Conservation (phyloP, 2,113 vertebrate species). For the Zosterops borbonicus region DNA sequence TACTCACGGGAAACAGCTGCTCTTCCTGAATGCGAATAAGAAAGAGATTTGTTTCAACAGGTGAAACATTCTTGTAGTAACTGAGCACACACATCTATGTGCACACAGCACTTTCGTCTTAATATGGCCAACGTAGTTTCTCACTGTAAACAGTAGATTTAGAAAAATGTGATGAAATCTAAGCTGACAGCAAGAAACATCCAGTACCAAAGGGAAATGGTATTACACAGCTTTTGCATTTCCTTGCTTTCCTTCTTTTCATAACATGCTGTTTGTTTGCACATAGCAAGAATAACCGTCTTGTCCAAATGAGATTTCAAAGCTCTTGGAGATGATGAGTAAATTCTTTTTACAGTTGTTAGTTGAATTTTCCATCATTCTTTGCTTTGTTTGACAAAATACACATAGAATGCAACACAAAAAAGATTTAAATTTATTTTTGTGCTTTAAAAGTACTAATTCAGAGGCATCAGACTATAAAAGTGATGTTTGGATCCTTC, state of each 20-base stretch:
- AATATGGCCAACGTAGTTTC: not conserved
- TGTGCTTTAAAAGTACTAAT: not conserved
- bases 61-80: not conserved
- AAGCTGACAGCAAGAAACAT: not conserved
- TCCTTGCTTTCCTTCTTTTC: not conserved
- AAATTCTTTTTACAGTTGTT: not conserved
- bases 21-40: not conserved
- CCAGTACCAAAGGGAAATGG: not conserved
- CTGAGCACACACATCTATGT: not conserved
- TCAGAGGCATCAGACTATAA: not conserved
- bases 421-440: not conserved
- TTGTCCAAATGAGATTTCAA: not conserved
- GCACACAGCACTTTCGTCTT: not conserved
- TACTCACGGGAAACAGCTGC: not conserved
- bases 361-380: not conserved
- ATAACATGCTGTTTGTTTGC: not conserved
- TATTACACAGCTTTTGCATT: slow-evolving; percentile 12
- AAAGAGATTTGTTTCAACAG: not conserved
- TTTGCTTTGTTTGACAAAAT: not conserved
- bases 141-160: not conserved
- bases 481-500: not conserved
- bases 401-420: not conserved
- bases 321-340: not conserved
- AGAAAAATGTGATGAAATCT: slow-evolving; percentile 3
- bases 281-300: not conserved